These are phyloP conservation scores for Graphium colonna DNA, from an alignment of 2,888 invertebrate genomes.

Conservation along the genomic window DNA sequence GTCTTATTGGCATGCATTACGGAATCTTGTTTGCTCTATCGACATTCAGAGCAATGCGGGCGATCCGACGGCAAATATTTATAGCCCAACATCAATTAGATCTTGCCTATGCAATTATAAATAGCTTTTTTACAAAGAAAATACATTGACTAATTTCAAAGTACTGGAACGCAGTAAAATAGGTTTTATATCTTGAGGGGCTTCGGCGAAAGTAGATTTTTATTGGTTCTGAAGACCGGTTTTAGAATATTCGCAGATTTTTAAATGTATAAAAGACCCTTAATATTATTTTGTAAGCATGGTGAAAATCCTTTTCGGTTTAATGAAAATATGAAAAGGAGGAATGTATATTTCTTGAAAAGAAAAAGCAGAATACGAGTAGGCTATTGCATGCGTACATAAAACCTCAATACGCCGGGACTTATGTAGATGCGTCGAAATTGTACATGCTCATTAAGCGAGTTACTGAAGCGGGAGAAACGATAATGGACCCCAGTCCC, in stretches of 20 bases:
- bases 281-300: conserved; percentile 8
- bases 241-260: conserved; percentile 66
- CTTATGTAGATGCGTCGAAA: conserved; percentile 19
- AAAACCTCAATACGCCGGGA: conserved; percentile 2
- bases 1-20: conserved; percentile 70
- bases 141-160: conserved; percentile 72
- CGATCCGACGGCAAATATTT: conserved; percentile 62
- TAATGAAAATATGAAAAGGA: neutral
- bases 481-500: conserved; percentile 23
- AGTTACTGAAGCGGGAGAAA: conserved; percentile 24
- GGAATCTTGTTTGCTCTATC: conserved; percentile 51
- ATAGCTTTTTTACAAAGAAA: conserved; percentile 33
- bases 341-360: conserved; percentile 24
- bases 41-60: conserved; percentile 54
- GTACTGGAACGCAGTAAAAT: conserved; percentile 69
- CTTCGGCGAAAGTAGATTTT: conserved; percentile 72
- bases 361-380: conserved; percentile 19
- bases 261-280: conserved; percentile 54
- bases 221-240: conserved; percentile 72
- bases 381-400: conserved; percentile 25
- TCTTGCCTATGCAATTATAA: conserved; percentile 19
- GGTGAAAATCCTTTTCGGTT: neutral
- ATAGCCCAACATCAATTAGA: conserved; percentile 65
- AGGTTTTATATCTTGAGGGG: conserved; percentile 66
- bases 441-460: conserved; percentile 26